Evolutionary conservation across 35 echinoderm and acorn worm genomes (phyloP), one percentile per base, ranked within the genome.

Genomic region (Diadema setosum): DNA sequence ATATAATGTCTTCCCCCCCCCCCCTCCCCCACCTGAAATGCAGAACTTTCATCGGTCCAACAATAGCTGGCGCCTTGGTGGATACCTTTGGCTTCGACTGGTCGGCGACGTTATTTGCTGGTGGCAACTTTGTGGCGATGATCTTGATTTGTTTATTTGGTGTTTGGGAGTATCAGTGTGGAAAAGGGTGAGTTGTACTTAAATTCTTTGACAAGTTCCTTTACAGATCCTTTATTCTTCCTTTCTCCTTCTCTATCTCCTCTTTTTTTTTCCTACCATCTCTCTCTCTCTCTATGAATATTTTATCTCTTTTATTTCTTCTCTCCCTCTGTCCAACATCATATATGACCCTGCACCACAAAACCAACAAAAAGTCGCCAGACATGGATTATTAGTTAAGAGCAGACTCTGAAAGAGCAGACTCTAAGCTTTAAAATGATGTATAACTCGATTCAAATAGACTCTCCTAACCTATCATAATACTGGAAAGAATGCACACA

Each of bases 131-230:
- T 32, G 4, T 80, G 3, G 49, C 78, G 16, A 83, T 84, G 67
- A 42, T 89, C 6, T 39, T 81, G 24, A 34, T 94, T 6, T 73
- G 49, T 59, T 26, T 94, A 9, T 94, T 94, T 44, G 82, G 86
- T 27, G 29, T 94, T 0, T 94, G 92, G 92, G 92, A 94, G 81
- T 94, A 78, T 27, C 87, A 58, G 4, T 90, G 86, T 85, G 92
- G 92, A 43, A 94, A 85, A 82, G 92, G 92, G 92, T 94, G n/a
- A 75, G 82, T 87, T 39, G 29, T 24, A 11, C n/a, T n/a, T n/a
- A n/a, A n/a, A n/a, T n/a, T n/a, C n/a, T n/a, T n/a, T n/a, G n/a
- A n/a, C n/a, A n/a, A n/a, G n/a, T n/a, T n/a, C n/a, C n/a, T n/a
- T n/a, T n/a, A n/a, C n/a, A n/a, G n/a, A n/a, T n/a, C n/a, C 8